Evolutionary conservation across 2,797 vertebrate species (phyloP).

Genomic region (Melanotaenia parkinsoni): DNA sequence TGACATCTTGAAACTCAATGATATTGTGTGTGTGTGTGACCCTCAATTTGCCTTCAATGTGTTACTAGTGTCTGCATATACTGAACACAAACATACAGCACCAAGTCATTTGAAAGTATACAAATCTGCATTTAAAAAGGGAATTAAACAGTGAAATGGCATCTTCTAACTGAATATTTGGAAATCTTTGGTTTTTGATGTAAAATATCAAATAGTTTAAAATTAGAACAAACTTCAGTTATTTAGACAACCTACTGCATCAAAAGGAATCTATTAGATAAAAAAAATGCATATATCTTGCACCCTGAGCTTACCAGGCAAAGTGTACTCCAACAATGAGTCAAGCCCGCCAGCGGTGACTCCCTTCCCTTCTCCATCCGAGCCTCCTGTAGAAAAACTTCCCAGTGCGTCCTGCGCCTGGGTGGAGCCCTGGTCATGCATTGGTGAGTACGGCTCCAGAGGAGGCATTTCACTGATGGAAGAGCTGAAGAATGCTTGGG

Average conservation of each 20-base stretch:
- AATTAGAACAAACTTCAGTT: too few relatives aligned
- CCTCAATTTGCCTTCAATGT: neutral
- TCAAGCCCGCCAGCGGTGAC: slow-evolving; percentile 77
- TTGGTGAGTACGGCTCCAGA: slow-evolving; percentile 87
- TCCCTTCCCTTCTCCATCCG: slow-evolving; percentile 71
- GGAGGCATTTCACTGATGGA: slow-evolving; percentile 87
- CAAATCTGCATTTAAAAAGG: neutral
- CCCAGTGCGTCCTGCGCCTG: slow-evolving; percentile 89
- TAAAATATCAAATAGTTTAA: too few relatives aligned
- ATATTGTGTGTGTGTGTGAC: neutral
- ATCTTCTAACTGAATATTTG: neutral
- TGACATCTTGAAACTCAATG: too few relatives aligned
- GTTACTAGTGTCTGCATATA: neutral
- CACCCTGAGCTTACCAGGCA: slow-evolving; percentile 68
- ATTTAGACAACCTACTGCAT: too few relatives aligned
- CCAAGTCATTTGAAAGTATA: neutral
- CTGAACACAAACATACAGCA: neutral
- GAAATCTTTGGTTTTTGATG: too few relatives aligned
- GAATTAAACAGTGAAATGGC: neutral
- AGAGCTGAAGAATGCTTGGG: slow-evolving; percentile 88
- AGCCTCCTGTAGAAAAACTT: slow-evolving; percentile 77
- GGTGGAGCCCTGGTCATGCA: slow-evolving; percentile 80
- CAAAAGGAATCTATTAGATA: too few relatives aligned
- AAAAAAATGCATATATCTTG: neutral
- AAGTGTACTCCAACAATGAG: slow-evolving; percentile 85